Base-by-base conservation (phyloP, 2,888 invertebrate species). In the Priapulus caudatus region DNA sequence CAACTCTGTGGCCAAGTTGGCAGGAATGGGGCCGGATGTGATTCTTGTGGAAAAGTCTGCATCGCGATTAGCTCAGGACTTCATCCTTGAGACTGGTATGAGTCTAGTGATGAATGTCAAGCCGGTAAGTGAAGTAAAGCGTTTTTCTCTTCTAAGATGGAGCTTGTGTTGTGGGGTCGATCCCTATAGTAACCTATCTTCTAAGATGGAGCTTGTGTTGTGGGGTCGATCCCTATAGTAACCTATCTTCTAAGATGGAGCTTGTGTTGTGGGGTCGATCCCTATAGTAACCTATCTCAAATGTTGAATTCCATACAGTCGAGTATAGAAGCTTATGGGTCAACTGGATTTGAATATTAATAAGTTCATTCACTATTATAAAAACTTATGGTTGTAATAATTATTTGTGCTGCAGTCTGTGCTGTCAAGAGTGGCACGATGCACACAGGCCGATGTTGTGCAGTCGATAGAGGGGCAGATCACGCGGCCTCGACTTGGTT, bases 1-100 rank as follows among this genome's bases (percentile, higher is more conserved):
- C 53, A 70, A 70, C 58, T 84, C 87, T 23, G 88, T 91, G 2
- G 83, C 84, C 1, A 81, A 92, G 61, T 87, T 95, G 48, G 79
- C 81, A 23, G 82, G 85, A 16, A 77, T 91, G 53, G 80, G 82
- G 33, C 92, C 97, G 0, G 81, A 86, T 64, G 79, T 97, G 22
- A 83, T 98, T 22, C 73, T 98, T 33, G 92, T 92, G 0, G 87
- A 90, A 65, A 85, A 89, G 59, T 83, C 84, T 48, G 91, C 90
- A 4, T 61, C 84, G 77, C 66, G 77, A 60, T 75, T 84, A 43
- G 95, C 95, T 10, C 90, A 91, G 72, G 87, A 91, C 64, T 81
- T 86, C 65, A 75, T 97, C 50, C 76, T 86, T 55, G 78, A 79
- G 64, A 77, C 79, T 52, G 83, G 83, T 23, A 83, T 92, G n/a